Evolutionary conservation across 2,113 vertebrate genomes (phyloP).

Genomic region (Mormyrus iriodes): DNA sequence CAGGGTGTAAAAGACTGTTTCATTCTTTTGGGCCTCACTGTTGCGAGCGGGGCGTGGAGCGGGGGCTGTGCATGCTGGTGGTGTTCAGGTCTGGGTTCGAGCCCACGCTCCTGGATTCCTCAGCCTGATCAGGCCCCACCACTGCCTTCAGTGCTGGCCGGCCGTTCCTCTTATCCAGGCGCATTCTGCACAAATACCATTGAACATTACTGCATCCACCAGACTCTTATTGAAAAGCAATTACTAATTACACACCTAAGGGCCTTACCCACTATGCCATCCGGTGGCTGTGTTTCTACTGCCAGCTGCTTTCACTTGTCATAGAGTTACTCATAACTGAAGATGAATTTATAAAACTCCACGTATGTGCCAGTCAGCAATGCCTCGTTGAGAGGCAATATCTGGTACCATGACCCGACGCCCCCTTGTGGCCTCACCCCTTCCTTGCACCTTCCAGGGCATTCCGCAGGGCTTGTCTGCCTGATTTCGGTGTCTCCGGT

Average conservation of each 20-base stretch:
- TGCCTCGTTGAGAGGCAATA: background rate
- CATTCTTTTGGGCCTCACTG: constrained; percentile 51
- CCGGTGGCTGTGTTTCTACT: background rate
- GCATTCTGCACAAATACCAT: constrained; percentile 33
- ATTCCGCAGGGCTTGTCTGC: constrained; percentile 51
- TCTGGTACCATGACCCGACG: background rate
- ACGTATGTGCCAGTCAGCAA: background rate
- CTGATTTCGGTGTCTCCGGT: constrained; percentile 51
- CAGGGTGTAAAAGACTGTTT: background rate
- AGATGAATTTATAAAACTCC: background rate
- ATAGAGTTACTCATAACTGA: background rate
- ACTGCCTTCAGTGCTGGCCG: constrained; percentile 62
- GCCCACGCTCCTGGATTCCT: constrained; percentile 45
- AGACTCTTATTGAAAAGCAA: background rate
- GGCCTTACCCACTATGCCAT: background rate
- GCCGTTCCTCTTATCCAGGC: constrained; percentile 46
- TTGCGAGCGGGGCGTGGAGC: constrained; percentile 52
- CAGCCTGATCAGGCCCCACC: constrained; percentile 41
- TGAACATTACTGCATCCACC: background rate
- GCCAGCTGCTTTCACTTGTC: background rate
- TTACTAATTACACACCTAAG: background rate
- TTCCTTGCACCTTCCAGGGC: constrained; percentile 59
- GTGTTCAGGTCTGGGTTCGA: constrained; percentile 57
- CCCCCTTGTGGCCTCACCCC: constrained; percentile 59
- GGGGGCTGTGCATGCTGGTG: constrained; percentile 50